Evolutionary conservation across 1,140 invertebrate species (phyloP).

Genomic region (Eurosta solidaginis): DNA sequence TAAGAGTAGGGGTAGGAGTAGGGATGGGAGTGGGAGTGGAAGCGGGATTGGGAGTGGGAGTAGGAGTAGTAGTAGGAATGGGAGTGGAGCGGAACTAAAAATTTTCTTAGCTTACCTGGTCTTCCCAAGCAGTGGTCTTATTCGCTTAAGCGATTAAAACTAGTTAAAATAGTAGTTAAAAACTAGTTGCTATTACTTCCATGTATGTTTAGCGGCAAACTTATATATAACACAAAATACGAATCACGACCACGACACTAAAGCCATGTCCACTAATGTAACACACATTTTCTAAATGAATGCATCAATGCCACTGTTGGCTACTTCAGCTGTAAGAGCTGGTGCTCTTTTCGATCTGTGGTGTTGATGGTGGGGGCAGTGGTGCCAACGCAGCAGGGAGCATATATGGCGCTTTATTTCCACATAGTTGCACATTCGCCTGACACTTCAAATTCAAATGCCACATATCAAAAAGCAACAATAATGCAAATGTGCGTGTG

Average conservation of each 20-base stretch:
- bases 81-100: too few relatives aligned
- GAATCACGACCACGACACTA: background rate
- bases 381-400: background rate
- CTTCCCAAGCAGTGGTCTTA: too few relatives aligned
- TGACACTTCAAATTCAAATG: constrained; percentile 21
- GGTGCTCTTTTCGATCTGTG: background rate
- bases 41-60: too few relatives aligned
- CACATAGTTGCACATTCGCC: background rate
- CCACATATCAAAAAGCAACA: constrained; percentile 1
- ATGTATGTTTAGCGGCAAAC: too few relatives aligned
- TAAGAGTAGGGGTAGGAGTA: too few relatives aligned
- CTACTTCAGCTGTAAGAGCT: background rate
- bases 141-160: too few relatives aligned
- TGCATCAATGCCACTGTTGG: constrained; percentile 5
- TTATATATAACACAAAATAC: background rate
- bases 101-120: too few relatives aligned
- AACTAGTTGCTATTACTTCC: too few relatives aligned
- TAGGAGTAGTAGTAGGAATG: too few relatives aligned
- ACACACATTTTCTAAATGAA: constrained; percentile 20
- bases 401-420: background rate
- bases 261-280: background rate
- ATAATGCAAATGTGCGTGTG: background rate
- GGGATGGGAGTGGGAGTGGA: too few relatives aligned
- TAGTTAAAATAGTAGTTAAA: too few relatives aligned
- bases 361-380: background rate